Evolutionary conservation across 2,888 invertebrate genomes (phyloP).

Genomic region (Lepidochitona cinerea): DNA sequence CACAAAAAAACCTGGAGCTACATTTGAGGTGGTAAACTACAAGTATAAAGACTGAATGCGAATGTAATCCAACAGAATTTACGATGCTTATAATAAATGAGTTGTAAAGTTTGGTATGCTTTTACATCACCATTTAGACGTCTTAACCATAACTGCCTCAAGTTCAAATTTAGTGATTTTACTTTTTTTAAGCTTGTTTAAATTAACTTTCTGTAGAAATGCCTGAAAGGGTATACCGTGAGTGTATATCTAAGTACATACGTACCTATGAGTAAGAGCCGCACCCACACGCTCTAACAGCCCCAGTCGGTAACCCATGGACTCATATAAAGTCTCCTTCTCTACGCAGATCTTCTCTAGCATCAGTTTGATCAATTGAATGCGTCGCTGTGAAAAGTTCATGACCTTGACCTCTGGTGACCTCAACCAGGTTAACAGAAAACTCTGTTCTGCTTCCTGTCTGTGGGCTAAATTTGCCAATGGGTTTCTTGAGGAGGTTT

Average conservation of each 20-base stretch:
- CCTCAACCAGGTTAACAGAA: slow-evolving; percentile 52
- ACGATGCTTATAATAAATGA: no score
- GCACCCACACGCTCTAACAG: slow-evolving; percentile 55
- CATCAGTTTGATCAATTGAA: slow-evolving; percentile 45
- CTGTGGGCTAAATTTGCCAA: slow-evolving; percentile 58
- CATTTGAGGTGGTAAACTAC: no score
- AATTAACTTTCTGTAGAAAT: no score
- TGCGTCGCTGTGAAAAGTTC: slow-evolving; percentile 28
- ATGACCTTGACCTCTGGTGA: slow-evolving; percentile 39
- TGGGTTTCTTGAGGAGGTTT: slow-evolving; percentile 38
- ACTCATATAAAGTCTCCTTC: slow-evolving; percentile 54
- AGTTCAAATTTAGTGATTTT: no score
- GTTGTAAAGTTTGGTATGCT: no score
- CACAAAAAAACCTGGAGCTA: no score
- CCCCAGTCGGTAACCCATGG: slow-evolving; percentile 50
- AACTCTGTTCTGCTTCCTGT: slow-evolving; percentile 56
- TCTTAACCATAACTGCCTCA: no score
- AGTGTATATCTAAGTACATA: neutral
- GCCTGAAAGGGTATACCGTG: no score
- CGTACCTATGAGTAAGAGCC: slow-evolving; percentile 39
- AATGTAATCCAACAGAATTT: no score
- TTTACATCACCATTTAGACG: no score
- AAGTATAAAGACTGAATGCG: no score
- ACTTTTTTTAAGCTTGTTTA: no score
- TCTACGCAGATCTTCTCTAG: slow-evolving; percentile 46